Percentiles rank a stretch among this genome's conserved stretches.
Conservation (phyloP, 1,140 invertebrate species). For the Galleria mellonella region DNA sequence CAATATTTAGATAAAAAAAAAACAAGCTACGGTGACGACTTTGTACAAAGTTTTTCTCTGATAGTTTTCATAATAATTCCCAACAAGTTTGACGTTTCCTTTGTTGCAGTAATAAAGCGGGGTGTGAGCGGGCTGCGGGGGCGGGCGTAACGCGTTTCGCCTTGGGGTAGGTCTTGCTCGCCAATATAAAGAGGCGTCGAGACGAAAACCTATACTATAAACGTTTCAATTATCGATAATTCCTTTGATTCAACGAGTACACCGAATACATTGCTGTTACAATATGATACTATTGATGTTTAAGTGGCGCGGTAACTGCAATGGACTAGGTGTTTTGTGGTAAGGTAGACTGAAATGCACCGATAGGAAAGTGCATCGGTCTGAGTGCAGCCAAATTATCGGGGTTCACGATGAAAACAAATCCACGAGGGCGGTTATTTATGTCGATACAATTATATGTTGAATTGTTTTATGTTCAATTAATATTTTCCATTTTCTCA, state of each 20-base stretch:
- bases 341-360: background rate
- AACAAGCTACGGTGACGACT: too few species aligned
- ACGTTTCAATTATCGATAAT: constrained; percentile 12
- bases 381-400: constrained; percentile 47
- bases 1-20: too few species aligned
- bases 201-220: constrained; percentile 26
- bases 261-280: constrained; percentile 21
- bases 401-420: constrained; percentile 54
- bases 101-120: constrained; percentile 24
- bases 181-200: constrained; percentile 29
- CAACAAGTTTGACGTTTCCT: too few species aligned
- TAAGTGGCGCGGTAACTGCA: constrained; percentile 7
- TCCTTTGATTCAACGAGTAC: background rate
- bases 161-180: constrained; percentile 50
- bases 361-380: constrained; percentile 1
- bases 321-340: constrained; percentile 10
- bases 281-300: background rate
- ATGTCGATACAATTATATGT: constrained; percentile 2
- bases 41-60: too few species aligned
- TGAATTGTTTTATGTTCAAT: too few species aligned
- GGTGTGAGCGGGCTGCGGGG: constrained; percentile 25
- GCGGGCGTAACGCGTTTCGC: constrained; percentile 27
- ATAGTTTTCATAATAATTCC: too few species aligned
- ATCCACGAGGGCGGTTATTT: constrained; percentile 28
- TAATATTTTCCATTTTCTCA: too few species aligned